phyloP scores from a whole-genome alignment of 2,113 vertebrate genomes.

The Elaphurus davidianus region DNA sequence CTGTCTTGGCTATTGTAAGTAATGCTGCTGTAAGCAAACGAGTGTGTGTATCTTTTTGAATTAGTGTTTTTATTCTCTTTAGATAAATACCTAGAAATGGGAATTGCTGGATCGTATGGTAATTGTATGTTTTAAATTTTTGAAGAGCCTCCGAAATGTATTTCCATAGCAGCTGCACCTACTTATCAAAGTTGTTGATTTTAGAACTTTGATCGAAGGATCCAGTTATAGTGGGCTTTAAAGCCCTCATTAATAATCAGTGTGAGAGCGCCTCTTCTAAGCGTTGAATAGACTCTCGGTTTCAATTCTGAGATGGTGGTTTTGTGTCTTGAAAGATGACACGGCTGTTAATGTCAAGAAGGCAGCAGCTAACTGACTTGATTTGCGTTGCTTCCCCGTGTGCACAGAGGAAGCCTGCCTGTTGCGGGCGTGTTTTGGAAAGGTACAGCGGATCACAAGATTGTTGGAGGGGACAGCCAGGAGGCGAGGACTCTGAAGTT shows the following conservation, averaged over 20 bases:
- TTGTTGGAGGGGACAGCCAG: background rate
- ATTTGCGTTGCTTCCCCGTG: background rate
- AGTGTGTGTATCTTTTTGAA: background rate
- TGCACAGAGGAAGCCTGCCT: background rate
- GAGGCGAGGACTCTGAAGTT: background rate
- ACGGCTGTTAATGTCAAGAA: background rate
- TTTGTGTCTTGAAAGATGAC: background rate
- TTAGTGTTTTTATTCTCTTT: background rate
- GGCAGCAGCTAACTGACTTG: background rate
- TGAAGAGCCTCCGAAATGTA: background rate
- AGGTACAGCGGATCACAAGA: background rate
- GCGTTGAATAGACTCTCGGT: background rate
- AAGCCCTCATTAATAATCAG: background rate
- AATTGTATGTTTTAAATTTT: background rate
- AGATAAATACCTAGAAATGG: background rate
- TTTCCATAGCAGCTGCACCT: background rate
- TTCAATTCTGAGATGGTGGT: background rate
- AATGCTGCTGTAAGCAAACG: background rate
- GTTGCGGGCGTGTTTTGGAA: background rate
- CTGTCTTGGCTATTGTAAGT: rapidly evolving
- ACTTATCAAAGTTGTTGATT: background rate
- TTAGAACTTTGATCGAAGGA: background rate
- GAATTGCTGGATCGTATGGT: too few relatives aligned
- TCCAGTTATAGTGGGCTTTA: background rate
- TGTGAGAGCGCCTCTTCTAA: background rate